A percentile compares a stretch with the other conserved stretches of the same genome.
Conservation (phyloP, 2,888 invertebrate genomes). For the Trachelus tabidus region DNA sequence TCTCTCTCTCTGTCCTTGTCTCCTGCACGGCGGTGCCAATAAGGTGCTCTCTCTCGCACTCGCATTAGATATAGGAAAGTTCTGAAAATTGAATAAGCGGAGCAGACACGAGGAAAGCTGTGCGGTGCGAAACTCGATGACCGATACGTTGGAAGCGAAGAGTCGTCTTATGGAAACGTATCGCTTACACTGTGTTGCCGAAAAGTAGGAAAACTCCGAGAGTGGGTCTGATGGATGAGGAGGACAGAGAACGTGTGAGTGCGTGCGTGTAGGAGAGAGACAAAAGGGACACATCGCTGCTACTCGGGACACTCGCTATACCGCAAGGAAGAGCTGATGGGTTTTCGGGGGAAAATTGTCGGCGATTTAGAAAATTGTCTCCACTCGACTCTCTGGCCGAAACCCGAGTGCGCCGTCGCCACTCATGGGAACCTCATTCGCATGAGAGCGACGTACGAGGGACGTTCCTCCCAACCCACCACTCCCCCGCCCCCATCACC, state of each 20-base stretch:
- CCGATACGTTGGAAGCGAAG: background rate
- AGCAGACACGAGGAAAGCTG: too few relatives aligned
- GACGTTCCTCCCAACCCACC: background rate
- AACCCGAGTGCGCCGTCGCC: background rate
- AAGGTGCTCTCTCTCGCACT: background rate
- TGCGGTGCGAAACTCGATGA: too few relatives aligned
- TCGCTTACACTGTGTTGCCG: background rate
- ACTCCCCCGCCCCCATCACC: accelerated
- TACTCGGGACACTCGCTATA: background rate
- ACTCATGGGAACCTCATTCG: slow-evolving; percentile 4
- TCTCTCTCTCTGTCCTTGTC: background rate
- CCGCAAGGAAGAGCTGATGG: background rate
- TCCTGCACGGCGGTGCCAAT: background rate
- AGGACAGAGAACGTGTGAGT: background rate
- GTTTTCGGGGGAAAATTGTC: slow-evolving; percentile 10
- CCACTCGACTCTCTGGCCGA: background rate
- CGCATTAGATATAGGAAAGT: background rate
- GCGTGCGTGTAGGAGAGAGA: background rate
- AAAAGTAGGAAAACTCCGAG: background rate
- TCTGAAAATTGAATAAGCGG: too few relatives aligned
- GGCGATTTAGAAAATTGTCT: slow-evolving; percentile 8
- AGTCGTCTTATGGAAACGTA: background rate
- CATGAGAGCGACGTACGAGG: background rate
- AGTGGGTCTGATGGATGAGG: background rate
- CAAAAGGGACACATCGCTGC: background rate